Conservation (phyloP, 2,888 invertebrate species). For the Leucophenga maculata region DNA sequence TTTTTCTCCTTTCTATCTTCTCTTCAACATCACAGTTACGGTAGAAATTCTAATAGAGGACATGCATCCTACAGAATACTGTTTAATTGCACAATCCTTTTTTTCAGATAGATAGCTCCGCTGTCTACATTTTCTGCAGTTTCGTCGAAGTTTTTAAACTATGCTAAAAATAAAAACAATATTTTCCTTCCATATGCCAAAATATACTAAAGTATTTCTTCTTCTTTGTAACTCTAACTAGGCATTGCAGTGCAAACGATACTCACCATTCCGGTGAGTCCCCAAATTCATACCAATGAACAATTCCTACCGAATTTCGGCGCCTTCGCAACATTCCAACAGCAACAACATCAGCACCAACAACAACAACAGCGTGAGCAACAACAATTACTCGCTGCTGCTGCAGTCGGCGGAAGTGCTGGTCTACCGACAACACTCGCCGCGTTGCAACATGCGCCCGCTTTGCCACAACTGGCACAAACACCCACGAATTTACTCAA, state of each 20-base stretch:
- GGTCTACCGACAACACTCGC: conserved; percentile 71
- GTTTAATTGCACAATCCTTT: no score
- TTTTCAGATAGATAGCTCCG: no score
- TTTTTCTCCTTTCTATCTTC: no score
- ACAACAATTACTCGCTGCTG: conserved; percentile 20
- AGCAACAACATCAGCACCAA: conserved; percentile 57
- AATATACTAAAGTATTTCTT: background rate
- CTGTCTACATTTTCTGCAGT: no score
- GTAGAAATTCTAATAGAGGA: no score
- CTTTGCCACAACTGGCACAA: conserved; percentile 66
- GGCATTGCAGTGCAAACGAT: conserved; percentile 96
- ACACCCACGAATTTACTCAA: conserved; percentile 81
- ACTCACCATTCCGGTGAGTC: conserved; percentile 92
- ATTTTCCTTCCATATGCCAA: no score
- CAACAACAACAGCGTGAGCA: conserved; percentile 54
- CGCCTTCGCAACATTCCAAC: conserved; percentile 63
- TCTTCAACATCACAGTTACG: no score
- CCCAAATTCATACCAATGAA: conserved; percentile 83
- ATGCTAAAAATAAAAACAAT: no score
- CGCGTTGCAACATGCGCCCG: conserved; percentile 68
- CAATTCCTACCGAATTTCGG: conserved; percentile 73
- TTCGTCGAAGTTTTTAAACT: no score
- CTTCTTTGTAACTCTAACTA: conserved; percentile 69
- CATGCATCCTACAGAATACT: no score
- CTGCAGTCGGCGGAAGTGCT: conserved; percentile 13